phyloP scores from a whole-genome alignment of 2,113 vertebrate species.

The Cinclus mexicanus region DNA sequence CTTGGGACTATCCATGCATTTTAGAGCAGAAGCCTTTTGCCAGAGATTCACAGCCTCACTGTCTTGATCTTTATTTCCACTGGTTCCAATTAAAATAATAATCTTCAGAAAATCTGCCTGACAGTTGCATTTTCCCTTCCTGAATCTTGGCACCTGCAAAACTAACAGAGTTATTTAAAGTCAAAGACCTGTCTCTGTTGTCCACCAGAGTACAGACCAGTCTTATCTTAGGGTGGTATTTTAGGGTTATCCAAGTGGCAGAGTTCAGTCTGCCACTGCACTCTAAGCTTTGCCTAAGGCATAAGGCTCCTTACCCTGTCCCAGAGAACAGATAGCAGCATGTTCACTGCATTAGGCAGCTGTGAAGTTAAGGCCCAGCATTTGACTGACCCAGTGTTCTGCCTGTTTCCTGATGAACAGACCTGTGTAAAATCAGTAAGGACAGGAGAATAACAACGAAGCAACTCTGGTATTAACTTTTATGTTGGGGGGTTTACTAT shows the following conservation, averaged over 20 bases:
- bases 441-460: neutral
- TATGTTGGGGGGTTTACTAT: neutral
- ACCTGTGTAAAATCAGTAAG: neutral
- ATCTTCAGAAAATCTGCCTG: neutral
- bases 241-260: neutral
- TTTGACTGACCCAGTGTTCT: neutral
- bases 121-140: neutral
- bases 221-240: neutral
- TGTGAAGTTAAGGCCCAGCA: neutral
- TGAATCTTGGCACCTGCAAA: neutral
- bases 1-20: neutral
- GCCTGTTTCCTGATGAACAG: neutral
- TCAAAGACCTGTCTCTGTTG: neutral
- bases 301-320: neutral
- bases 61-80: neutral
- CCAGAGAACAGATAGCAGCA: neutral
- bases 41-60: neutral
- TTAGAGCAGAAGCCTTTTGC: neutral
- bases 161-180: neutral
- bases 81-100: neutral
- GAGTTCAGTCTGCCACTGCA: neutral
- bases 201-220: neutral
- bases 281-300: neutral
- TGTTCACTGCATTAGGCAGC: neutral
- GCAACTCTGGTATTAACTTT: neutral